Evolutionary conservation across 2,888 invertebrate species (phyloP).

Genomic region (Melanostoma scalare): DNA sequence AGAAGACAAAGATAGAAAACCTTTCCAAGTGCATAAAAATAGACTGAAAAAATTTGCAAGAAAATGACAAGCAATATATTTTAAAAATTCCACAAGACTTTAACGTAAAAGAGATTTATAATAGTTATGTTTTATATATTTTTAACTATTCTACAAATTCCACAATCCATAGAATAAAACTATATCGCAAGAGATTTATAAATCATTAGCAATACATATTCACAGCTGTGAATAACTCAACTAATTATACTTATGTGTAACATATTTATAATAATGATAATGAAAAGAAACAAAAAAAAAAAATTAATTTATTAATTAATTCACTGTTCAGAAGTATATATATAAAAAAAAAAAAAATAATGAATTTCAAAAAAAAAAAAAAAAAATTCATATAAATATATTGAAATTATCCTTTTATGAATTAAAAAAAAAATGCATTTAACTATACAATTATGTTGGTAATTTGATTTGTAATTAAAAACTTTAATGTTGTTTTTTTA

Average conservation of each 20-base stretch:
- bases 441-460: no score
- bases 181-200: no score
- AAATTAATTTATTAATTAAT: neutral
- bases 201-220: neutral
- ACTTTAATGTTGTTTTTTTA: no score
- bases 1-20: conserved; percentile 16
- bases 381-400: no score
- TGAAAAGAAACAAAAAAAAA: neutral
- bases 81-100: neutral
- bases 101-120: conserved; percentile 1
- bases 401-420: no score
- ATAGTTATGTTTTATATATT: neutral
- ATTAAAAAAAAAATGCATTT: no score
- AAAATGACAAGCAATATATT: neutral
- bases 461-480: no score
- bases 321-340: no score
- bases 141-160: no score
- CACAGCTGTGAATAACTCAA: neutral
- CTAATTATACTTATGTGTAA: neutral
- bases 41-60: conserved; percentile 8
- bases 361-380: no score
- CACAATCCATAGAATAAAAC: no score
- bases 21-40: conserved; percentile 11
- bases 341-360: no score
- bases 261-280: neutral